Percentiles rank a stretch among this genome's conserved stretches.
Evolutionary conservation across 2,888 invertebrate species (phyloP).

Genomic region (Camponotus fellah): DNA sequence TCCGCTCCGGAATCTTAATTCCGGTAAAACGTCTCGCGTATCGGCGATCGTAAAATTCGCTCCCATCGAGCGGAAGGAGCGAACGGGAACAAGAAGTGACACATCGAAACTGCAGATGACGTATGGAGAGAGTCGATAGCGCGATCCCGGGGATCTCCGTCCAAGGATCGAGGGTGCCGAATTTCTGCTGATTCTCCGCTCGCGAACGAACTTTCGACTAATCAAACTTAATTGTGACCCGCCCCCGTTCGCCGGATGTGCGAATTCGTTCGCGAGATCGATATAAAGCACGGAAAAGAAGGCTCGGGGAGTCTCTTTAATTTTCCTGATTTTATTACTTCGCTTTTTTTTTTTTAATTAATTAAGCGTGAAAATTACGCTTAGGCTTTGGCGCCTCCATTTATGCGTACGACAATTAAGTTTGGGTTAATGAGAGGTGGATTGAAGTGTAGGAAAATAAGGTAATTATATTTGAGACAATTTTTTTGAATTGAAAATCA

Average conservation of each 20-base stretch:
- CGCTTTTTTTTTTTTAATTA: slow-evolving; percentile 34
- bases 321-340: slow-evolving; percentile 21
- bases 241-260: slow-evolving; percentile 62
- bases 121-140: slow-evolving; percentile 14
- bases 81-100: slow-evolving; percentile 12
- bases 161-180: slow-evolving; percentile 60
- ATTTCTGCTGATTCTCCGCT: slow-evolving; percentile 74
- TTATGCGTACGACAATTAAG: neutral
- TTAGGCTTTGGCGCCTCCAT: neutral
- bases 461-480: neutral
- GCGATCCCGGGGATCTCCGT: slow-evolving; percentile 59
- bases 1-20: slow-evolving; percentile 69
- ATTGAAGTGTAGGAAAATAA: neutral
- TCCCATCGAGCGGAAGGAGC: neutral
- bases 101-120: slow-evolving; percentile 12
- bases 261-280: slow-evolving; percentile 58
- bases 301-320: neutral
- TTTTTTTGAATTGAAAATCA: neutral
- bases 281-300: slow-evolving; percentile 52
- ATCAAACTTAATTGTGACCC: slow-evolving; percentile 79
- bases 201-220: slow-evolving; percentile 72
- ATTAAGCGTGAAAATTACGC: neutral
- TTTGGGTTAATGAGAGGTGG: neutral
- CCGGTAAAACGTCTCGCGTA: slow-evolving; percentile 68
- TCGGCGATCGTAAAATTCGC: slow-evolving; percentile 70